Conservation (phyloP, 2,888 invertebrate species). For the Phaedon cochleariae region DNA sequence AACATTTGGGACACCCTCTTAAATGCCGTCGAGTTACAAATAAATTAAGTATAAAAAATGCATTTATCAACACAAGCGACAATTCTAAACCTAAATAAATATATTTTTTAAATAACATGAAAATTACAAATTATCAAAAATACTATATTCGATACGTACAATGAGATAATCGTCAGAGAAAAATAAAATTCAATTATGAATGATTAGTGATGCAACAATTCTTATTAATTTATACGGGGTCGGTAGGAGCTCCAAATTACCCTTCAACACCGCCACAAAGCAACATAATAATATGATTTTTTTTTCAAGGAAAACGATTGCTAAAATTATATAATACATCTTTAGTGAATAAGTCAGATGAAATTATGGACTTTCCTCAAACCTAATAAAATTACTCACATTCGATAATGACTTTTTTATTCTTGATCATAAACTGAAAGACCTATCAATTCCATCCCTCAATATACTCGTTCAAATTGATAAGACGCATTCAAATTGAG, state of each 20-base stretch:
- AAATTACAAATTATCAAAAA: slow-evolving; percentile 58
- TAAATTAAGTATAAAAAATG: slow-evolving; percentile 36
- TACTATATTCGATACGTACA: slow-evolving; percentile 50
- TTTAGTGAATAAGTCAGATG: no score
- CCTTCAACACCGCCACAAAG: no score
- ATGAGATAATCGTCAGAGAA: slow-evolving; percentile 32
- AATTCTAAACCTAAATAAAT: slow-evolving; percentile 55
- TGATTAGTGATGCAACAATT: slow-evolving; percentile 44
- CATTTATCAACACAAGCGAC: slow-evolving; percentile 36
- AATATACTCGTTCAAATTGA: no score
- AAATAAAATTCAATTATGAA: not conserved
- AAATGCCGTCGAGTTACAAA: slow-evolving; percentile 26
- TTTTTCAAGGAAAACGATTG: no score
- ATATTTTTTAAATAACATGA: slow-evolving; percentile 51
- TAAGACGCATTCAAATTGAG: no score
- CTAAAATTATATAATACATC: not conserved
- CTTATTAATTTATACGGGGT: not conserved
- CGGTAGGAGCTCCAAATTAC: not conserved
- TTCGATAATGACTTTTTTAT: no score
- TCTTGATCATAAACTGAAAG: no score
- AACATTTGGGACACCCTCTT: not conserved
- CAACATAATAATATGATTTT: no score
- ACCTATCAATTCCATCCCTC: no score
- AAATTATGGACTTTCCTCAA: no score
- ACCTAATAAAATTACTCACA: no score